These are phyloP conservation scores for Macrotus californicus DNA, from an alignment of 2,113 vertebrate species.

Conservation along the genomic window DNA sequence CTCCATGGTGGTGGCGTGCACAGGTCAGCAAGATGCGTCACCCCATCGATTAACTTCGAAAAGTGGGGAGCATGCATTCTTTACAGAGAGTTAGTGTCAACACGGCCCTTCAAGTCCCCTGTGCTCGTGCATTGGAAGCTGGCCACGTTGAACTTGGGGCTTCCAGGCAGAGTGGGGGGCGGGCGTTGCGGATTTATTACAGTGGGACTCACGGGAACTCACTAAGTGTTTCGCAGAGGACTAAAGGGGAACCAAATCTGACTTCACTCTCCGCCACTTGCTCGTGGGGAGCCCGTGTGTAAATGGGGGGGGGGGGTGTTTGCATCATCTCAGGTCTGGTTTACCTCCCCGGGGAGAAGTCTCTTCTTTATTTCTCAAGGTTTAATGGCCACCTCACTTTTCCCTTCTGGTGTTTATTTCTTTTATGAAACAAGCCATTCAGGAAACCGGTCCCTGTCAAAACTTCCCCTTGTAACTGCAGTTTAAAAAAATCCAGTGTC, in stretches of 20 bases:
- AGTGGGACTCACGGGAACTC: background rate
- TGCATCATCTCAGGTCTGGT: background rate
- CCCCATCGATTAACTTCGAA: background rate
- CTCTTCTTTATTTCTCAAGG: background rate
- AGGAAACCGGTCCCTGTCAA: background rate
- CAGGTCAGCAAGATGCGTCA: accelerated
- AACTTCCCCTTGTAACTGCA: background rate
- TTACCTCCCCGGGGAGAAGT: background rate
- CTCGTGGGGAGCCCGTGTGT: background rate
- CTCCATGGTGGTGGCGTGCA: background rate
- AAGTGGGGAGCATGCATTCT: background rate
- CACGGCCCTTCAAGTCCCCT: background rate
- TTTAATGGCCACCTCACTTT: background rate
- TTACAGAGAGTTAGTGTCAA: background rate
- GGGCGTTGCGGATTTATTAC: background rate
- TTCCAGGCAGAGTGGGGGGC: background rate
- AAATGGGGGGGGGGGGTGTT: too few relatives aligned
- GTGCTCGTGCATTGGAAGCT: background rate
- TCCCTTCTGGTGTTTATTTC: background rate
- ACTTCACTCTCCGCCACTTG: background rate
- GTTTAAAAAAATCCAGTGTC: background rate
- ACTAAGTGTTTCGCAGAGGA: background rate
- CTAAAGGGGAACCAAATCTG: background rate
- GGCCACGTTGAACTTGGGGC: background rate
- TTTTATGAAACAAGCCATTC: background rate